Evolutionary conservation across 2,113 vertebrate genomes (phyloP).

Genomic region (Bothrops jararaca): DNA sequence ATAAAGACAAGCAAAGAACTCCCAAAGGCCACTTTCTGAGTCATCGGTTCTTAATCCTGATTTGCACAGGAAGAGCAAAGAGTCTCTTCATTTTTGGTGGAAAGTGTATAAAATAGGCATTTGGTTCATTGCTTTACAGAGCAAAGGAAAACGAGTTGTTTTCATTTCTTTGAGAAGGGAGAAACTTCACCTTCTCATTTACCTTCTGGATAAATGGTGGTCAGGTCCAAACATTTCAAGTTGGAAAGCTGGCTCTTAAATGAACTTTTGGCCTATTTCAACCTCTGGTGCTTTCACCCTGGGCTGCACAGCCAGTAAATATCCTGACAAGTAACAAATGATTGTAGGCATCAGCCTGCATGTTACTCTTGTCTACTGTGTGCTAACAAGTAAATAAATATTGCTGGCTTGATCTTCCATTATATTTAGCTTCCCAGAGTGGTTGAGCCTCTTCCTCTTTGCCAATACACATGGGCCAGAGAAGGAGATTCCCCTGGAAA

Average conservation of each 20-base stretch:
- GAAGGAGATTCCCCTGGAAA: not conserved
- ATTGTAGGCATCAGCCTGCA: constrained; percentile 82
- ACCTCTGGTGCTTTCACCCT: constrained; percentile 63
- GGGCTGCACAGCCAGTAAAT: constrained; percentile 68
- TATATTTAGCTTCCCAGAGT: constrained; percentile 43
- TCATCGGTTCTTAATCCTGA: not conserved
- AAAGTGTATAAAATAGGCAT: not conserved
- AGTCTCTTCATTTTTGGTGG: not conserved
- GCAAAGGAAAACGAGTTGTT: not conserved
- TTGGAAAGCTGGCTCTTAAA: constrained; percentile 8
- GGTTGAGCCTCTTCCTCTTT: constrained; percentile 14
- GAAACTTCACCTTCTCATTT: not conserved
- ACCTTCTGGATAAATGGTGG: not conserved
- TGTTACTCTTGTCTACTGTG: constrained; percentile 71
- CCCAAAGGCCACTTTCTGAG: not conserved
- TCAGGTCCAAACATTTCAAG: not conserved
- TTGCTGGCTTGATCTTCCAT: constrained; percentile 66
- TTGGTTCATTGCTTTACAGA: not conserved
- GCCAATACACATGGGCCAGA: constrained; percentile 41
- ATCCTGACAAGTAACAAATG: constrained; percentile 89
- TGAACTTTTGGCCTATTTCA: constrained; percentile 76
- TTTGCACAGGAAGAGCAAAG: not conserved
- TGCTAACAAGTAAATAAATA: constrained; percentile 78
- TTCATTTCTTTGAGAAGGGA: not conserved
- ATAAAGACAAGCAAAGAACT: not conserved